These are phyloP conservation scores for Mesoligia furuncula DNA, from an alignment of 2,888 invertebrate genomes.

Conservation along the genomic window DNA sequence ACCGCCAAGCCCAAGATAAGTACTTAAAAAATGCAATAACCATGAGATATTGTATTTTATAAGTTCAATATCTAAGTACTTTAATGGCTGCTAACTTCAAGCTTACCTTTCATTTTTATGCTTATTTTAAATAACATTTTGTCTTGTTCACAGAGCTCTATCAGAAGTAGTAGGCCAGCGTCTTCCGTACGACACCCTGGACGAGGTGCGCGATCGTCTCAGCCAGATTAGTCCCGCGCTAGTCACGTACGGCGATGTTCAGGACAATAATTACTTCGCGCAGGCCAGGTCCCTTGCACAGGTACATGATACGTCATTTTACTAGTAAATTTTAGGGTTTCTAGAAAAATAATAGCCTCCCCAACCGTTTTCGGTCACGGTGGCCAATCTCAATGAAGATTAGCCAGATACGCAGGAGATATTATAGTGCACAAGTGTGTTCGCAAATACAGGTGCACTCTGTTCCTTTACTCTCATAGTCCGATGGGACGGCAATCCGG, in stretches of 20 bases:
- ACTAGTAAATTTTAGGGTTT: constrained; percentile 2
- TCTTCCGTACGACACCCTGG: constrained; percentile 96
- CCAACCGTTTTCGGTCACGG: no score
- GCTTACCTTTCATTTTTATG: neutral
- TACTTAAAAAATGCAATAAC: no score
- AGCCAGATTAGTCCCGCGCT: constrained; percentile 97
- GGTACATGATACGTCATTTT: constrained; percentile 72
- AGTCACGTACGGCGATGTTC: constrained; percentile 95
- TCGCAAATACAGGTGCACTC: no score
- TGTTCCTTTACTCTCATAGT: no score
- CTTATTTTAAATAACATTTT: neutral
- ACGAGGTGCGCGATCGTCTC: constrained; percentile 95
- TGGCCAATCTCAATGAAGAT: no score
- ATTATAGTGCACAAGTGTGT: no score
- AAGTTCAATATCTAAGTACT: no score
- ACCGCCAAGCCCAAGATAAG: no score
- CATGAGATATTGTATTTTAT: no score
- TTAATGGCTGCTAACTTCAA: no score
- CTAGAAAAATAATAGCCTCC: neutral
- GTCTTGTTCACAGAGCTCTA: constrained; percentile 93
- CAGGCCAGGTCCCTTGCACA: constrained; percentile 94
- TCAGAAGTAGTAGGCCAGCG: constrained; percentile 95
- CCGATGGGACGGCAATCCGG: no score
- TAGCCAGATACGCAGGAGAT: no score
- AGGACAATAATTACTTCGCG: constrained; percentile 95